A percentile compares a stretch with the other conserved stretches of the same genome.
Conservation (phyloP, 2,888 invertebrate species). For the Ypsolopha scabrella region DNA sequence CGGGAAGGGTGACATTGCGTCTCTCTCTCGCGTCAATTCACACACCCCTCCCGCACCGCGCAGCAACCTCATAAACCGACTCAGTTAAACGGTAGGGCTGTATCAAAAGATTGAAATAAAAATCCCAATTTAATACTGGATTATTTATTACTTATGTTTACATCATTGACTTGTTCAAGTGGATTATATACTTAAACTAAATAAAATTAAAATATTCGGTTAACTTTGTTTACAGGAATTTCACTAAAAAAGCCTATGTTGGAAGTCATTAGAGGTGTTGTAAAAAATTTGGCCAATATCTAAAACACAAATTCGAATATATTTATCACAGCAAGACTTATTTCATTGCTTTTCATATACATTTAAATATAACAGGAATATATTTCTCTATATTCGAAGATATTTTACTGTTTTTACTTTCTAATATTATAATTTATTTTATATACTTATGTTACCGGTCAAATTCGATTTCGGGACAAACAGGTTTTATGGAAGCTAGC, state of each 20-base stretch:
- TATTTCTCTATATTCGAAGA: background rate
- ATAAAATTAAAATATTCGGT: background rate
- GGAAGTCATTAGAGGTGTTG: background rate
- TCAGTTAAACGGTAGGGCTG: too few relatives aligned
- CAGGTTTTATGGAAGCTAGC: too few relatives aligned
- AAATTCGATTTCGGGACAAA: too few relatives aligned
- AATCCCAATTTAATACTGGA: too few relatives aligned
- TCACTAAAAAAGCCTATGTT: background rate
- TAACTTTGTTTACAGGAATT: background rate
- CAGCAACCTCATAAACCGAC: too few relatives aligned
- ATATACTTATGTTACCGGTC: too few relatives aligned
- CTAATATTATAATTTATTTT: background rate
- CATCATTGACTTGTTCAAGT: too few relatives aligned
- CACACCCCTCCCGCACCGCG: too few relatives aligned
- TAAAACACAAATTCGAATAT: background rate
- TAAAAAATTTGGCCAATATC: background rate
- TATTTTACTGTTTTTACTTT: background rate
- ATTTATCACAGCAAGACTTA: constrained; percentile 5
- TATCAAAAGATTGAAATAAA: too few relatives aligned
- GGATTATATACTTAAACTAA: background rate
- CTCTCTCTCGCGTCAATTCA: too few relatives aligned
- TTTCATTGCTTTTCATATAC: background rate
- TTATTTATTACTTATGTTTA: too few relatives aligned
- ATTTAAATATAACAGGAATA: background rate
- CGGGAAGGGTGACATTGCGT: too few relatives aligned